These are phyloP conservation scores for Rhagologus leucostigma DNA, from an alignment of 2,113 vertebrate species.

Conservation along the genomic window DNA sequence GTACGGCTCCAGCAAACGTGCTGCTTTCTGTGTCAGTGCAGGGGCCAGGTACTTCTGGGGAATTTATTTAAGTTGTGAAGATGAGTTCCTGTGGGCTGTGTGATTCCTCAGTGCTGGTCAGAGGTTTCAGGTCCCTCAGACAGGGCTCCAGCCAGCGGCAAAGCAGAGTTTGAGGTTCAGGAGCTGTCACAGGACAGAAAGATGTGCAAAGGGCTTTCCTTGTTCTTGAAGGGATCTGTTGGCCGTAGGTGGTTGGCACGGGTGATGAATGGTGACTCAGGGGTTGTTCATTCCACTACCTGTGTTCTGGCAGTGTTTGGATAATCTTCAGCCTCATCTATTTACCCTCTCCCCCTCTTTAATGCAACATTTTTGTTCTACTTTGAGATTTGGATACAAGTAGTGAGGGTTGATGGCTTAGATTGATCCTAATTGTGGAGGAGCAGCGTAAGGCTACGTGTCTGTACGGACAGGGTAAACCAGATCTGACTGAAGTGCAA, in stretches of 20 bases:
- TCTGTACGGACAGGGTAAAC: neutral
- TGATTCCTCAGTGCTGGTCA: neutral
- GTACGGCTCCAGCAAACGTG: neutral
- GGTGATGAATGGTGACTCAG: neutral
- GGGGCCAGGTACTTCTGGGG: neutral
- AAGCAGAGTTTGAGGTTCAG: neutral
- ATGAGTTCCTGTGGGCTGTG: neutral
- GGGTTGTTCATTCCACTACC: neutral
- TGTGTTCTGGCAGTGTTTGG: neutral
- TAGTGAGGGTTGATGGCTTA: neutral
- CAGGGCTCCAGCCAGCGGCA: neutral
- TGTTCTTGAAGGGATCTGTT: neutral
- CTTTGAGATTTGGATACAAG: neutral
- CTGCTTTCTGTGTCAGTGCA: neutral
- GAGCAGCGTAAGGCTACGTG: neutral
- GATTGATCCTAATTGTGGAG: neutral
- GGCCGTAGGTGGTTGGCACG: rapidly evolving
- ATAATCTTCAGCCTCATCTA: neutral
- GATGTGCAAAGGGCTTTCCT: neutral
- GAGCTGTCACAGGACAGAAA: neutral
- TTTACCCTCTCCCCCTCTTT: neutral
- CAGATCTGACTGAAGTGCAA: neutral
- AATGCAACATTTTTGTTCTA: neutral
- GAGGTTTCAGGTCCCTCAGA: neutral
- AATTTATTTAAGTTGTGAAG: neutral